A percentile compares a stretch with the other conserved stretches of the same genome.
Conservation (phyloP, 2,888 invertebrate species). For the Polydrusus cervinus region DNA sequence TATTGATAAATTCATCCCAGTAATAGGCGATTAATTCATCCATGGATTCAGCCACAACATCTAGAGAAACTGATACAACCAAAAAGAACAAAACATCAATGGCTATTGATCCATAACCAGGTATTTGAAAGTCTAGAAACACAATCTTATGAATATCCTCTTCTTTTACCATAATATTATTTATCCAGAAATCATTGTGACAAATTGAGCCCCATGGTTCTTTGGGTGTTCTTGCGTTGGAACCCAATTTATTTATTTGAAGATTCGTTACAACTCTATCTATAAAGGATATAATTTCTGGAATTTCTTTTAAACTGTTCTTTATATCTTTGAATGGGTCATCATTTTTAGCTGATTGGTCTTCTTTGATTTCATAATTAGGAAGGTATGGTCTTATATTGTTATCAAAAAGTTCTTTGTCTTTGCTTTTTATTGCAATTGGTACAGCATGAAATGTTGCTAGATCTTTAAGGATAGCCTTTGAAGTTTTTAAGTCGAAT, state of each 20-base stretch:
- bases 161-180: constrained; percentile 51
- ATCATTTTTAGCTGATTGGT: background rate
- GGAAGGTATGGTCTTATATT: constrained; percentile 45
- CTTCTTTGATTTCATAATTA: constrained; percentile 11
- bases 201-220: constrained; percentile 51
- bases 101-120: constrained; percentile 27
- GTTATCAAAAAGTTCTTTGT: constrained; percentile 40
- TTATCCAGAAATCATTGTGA: constrained; percentile 52
- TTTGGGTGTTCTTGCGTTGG: background rate
- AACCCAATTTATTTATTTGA: background rate
- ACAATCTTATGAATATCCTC: constrained; percentile 29
- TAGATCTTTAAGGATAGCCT: constrained; percentile 38
- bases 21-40: constrained; percentile 45
- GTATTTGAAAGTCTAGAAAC: constrained; percentile 44
- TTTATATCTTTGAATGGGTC: background rate
- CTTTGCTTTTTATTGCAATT: constrained; percentile 42
- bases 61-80: constrained; percentile 29
- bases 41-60: constrained; percentile 26
- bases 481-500: constrained; percentile 34
- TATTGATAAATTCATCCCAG: constrained; percentile 44
- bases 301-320: constrained; percentile 4
- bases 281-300: constrained; percentile 24
- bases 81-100: constrained; percentile 45
- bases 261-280: constrained; percentile 6
- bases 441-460: constrained; percentile 51